A percentile compares a stretch with the other conserved stretches of the same genome.
Evolutionary conservation across 2,797 vertebrate genomes (phyloP).

Genomic region (Peromyscus attwateri): DNA sequence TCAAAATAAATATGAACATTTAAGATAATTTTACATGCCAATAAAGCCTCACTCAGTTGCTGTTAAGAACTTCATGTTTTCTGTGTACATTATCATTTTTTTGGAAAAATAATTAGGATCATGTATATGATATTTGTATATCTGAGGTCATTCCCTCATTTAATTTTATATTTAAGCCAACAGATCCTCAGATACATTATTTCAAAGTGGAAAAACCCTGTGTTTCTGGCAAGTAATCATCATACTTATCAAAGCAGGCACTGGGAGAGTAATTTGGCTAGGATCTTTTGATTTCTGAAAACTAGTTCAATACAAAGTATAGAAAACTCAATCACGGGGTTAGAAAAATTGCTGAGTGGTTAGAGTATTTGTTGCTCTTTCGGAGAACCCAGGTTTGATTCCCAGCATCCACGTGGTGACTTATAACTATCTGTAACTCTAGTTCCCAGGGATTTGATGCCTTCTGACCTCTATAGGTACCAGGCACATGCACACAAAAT

Average conservation of each 20-base stretch:
- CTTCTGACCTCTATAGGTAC: background rate
- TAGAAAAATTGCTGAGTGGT: background rate
- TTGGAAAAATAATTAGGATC: conserved; percentile 34
- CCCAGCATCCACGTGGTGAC: background rate
- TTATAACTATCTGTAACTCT: background rate
- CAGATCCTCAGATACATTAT: background rate
- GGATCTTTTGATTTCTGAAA: background rate
- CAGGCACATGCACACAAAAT: background rate
- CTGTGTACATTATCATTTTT: background rate
- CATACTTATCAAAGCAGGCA: background rate
- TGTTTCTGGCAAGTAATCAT: background rate
- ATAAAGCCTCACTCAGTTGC: background rate
- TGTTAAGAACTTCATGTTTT: background rate
- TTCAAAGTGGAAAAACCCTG: background rate
- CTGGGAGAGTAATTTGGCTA: background rate
- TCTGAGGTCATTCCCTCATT: background rate
- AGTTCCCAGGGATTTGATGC: no score
- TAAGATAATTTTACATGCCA: conserved; percentile 4
- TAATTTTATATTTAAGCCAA: background rate
- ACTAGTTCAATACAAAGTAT: background rate
- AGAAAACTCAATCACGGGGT: background rate
- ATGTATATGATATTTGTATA: background rate
- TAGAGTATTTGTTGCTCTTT: no score
- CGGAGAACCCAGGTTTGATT: background rate
- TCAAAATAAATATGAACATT: conserved; percentile 67